Percentiles rank a stretch among this genome's conserved stretches.
These are phyloP conservation scores for Ctena decussata DNA, from an alignment of 2,888 invertebrate species.

Conservation along the genomic window DNA sequence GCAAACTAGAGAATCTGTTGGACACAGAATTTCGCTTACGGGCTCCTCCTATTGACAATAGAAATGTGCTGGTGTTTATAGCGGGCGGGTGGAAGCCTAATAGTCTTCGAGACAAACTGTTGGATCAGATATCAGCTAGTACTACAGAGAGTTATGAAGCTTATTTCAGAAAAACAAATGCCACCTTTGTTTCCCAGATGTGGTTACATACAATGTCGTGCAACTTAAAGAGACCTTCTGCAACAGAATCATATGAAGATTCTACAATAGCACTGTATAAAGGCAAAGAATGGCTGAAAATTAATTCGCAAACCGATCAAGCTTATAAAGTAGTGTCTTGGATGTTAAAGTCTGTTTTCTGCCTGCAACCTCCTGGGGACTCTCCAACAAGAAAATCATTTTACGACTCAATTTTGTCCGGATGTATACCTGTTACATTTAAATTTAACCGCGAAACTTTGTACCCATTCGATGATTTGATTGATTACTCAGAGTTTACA, in stretches of 20 bases:
- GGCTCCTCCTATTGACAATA: constrained; percentile 45
- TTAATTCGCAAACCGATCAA: too few relatives aligned
- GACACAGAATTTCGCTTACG: constrained; percentile 28
- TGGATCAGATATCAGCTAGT: constrained; percentile 71
- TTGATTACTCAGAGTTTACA: constrained; percentile 64
- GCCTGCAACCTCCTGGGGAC: constrained; percentile 81
- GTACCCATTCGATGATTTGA: constrained; percentile 69
- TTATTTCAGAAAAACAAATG: constrained; percentile 26
- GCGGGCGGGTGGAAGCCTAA: constrained; percentile 71
- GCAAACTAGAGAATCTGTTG: constrained; percentile 25
- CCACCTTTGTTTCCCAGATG: constrained; percentile 30
- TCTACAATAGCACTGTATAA: too few relatives aligned
- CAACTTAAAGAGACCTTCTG: background rate
- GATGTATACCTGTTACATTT: constrained; percentile 80
- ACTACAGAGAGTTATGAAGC: constrained; percentile 48
- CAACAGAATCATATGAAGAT: too few relatives aligned
- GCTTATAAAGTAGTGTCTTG: constrained; percentile 70
- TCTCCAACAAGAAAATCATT: constrained; percentile 82
- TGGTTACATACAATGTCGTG: constrained; percentile 66
- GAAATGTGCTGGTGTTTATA: constrained; percentile 73
- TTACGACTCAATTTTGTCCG: constrained; percentile 78
- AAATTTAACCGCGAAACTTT: constrained; percentile 40
- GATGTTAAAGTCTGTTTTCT: constrained; percentile 79
- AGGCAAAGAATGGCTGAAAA: too few relatives aligned
- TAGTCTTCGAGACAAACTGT: constrained; percentile 66